phyloP scores from a whole-genome alignment of 2,888 invertebrate genomes.

The Cantharis rustica region DNA sequence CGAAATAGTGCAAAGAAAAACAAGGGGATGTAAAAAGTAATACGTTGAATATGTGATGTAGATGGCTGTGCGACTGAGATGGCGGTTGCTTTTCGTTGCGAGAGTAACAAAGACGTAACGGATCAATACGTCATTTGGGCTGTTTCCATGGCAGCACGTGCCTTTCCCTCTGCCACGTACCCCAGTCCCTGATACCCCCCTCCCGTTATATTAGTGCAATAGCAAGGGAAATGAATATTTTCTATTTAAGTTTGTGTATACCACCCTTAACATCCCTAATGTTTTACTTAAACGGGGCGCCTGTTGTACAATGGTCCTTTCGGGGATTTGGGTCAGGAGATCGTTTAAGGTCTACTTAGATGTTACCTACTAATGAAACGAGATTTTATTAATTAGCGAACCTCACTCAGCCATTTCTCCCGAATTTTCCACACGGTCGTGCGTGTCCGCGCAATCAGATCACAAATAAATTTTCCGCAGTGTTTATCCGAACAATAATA shows the following conservation, averaged over 20 bases:
- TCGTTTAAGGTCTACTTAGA: conserved; percentile 37
- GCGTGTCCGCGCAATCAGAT: not conserved
- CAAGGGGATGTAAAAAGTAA: conserved; percentile 55
- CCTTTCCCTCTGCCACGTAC: conserved; percentile 50
- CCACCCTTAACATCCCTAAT: conserved; percentile 35
- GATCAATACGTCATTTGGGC: conserved; percentile 62
- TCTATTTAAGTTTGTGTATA: conserved; percentile 53
- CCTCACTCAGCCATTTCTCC: conserved; percentile 1
- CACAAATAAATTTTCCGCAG: not conserved
- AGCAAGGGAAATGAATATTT: conserved; percentile 55
- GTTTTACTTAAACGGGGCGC: conserved; percentile 24
- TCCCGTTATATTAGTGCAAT: conserved; percentile 53
- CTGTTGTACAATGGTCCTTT: conserved; percentile 36
- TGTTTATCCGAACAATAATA: not conserved
- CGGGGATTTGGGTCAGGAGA: conserved; percentile 41
- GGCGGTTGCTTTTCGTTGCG: conserved; percentile 43
- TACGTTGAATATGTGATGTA: conserved; percentile 59
- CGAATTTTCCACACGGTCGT: not conserved
- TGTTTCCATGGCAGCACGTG: conserved; percentile 60
- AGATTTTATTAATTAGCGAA: conserved; percentile 27
- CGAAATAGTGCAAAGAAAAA: conserved; percentile 53
- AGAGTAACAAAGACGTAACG: conserved; percentile 51
- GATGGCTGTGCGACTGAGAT: conserved; percentile 48
- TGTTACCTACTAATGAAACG: conserved; percentile 24
- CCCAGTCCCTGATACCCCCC: conserved; percentile 37